Percentiles rank a stretch among this genome's conserved stretches.
These are phyloP conservation scores for Drosophila neonasuta DNA, from an alignment of 2,888 invertebrate genomes.

Conservation along the genomic window DNA sequence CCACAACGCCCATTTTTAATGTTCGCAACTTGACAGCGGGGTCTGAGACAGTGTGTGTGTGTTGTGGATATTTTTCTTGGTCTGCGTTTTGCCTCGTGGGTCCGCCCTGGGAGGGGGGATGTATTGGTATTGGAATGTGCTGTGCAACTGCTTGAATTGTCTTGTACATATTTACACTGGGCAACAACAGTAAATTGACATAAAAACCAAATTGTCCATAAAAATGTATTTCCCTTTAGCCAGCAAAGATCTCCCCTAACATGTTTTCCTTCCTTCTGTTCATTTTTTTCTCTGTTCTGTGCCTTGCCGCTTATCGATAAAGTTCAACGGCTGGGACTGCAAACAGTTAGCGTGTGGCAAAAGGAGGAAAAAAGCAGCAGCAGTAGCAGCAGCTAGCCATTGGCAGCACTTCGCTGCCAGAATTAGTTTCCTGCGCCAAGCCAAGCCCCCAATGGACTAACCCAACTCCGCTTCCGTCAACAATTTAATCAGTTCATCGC, in stretches of 20 bases:
- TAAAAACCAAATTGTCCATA: constrained; percentile 78
- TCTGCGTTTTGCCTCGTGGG: constrained; percentile 23
- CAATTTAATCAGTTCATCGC: constrained; percentile 75
- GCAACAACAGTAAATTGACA: constrained; percentile 76
- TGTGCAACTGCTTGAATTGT: constrained; percentile 73
- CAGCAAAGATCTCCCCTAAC: constrained; percentile 60
- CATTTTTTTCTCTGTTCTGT: constrained; percentile 13
- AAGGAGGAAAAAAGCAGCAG: background rate
- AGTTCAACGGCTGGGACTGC: constrained; percentile 59
- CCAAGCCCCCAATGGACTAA: constrained; percentile 39
- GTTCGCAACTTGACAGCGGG: constrained; percentile 33
- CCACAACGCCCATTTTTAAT: constrained; percentile 72
- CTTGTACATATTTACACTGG: constrained; percentile 71
- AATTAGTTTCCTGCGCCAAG: constrained; percentile 66
- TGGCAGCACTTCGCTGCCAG: constrained; percentile 64
- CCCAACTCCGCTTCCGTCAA: constrained; percentile 57
- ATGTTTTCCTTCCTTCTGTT: constrained; percentile 30
- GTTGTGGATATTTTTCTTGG: background rate
- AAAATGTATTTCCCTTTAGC: constrained; percentile 76
- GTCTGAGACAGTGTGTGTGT: no score
- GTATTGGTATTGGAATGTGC: constrained; percentile 51
- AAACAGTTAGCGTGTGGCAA: constrained; percentile 7
- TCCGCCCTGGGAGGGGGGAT: constrained; percentile 21
- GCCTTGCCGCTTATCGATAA: constrained; percentile 70
- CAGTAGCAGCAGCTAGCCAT: constrained; percentile 8